Evolutionary conservation across 2,113 vertebrate genomes (phyloP).

Genomic region (Myodes glareolus): DNA sequence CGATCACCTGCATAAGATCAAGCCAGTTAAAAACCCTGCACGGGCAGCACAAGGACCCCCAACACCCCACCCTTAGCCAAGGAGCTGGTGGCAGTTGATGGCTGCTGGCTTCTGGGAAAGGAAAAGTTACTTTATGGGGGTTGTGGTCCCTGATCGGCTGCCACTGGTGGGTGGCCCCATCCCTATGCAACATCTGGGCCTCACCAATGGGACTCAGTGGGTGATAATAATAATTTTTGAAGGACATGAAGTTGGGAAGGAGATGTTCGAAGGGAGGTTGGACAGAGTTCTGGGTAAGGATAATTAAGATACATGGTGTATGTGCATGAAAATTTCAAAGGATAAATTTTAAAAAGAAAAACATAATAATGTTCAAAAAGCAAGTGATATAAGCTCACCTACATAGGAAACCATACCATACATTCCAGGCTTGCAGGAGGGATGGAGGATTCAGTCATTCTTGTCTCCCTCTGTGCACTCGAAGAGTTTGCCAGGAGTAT

Average conservation of each 20-base stretch:
- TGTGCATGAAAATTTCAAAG: neutral
- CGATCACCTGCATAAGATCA: neutral
- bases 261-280: neutral
- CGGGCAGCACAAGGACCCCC: neutral
- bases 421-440: neutral
- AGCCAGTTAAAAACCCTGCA: neutral
- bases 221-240: neutral
- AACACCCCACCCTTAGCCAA: neutral
- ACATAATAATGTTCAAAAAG: neutral
- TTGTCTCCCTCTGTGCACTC: neutral
- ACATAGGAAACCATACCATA: neutral
- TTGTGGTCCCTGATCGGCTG: neutral
- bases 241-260: too few relatives aligned
- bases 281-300: neutral
- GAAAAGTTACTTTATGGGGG: neutral
- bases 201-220: neutral
- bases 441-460: neutral
- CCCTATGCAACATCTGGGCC: neutral
- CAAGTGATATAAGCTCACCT: neutral
- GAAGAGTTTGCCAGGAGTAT: neutral
- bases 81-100: neutral
- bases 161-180: too few relatives aligned
- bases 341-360: neutral
- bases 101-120: too few relatives aligned
- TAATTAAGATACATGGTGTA: neutral